Percentiles rank a stretch among this genome's conserved stretches.
Conservation (phyloP, 30 jellyfish, hydroid and myxozoan genomes). For the Rhopilema esculentum region DNA sequence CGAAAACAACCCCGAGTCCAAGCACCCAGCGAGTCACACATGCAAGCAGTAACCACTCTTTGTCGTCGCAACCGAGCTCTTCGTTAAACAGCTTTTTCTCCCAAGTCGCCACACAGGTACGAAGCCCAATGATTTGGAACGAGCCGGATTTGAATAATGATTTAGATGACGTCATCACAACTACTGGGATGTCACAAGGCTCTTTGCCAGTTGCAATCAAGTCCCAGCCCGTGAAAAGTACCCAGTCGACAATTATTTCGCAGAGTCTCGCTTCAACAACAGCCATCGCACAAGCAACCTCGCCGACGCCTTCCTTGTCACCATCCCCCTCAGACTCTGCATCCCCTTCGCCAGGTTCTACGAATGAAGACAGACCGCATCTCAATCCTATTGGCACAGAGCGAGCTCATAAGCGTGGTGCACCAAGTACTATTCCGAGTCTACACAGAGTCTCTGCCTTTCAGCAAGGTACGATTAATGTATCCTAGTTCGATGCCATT, state of each 20-base stretch:
- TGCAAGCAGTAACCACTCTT: slow-evolving; percentile 30
- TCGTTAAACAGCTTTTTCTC: slow-evolving; percentile 77
- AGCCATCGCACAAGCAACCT: slow-evolving; percentile 68
- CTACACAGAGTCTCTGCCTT: slow-evolving; percentile 74
- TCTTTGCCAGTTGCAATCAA: slow-evolving; percentile 17
- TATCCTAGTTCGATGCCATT: neutral
- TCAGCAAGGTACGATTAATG: slow-evolving; percentile 73
- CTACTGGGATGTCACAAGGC: slow-evolving; percentile 41
- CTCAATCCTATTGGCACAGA: slow-evolving; percentile 97
- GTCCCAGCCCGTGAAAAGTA: slow-evolving; percentile 15
- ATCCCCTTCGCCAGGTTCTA: slow-evolving; percentile 83
- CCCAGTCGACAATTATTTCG: slow-evolving; percentile 39
- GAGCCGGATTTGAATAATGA: slow-evolving; percentile 52
- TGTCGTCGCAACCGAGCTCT: slow-evolving; percentile 45
- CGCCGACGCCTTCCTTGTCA: slow-evolving; percentile 93
- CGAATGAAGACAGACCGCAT: slow-evolving; percentile 91
- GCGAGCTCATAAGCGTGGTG: slow-evolving; percentile 78
- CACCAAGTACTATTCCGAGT: slow-evolving; percentile 49
- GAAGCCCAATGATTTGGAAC: slow-evolving; percentile 99
- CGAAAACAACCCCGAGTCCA: slow-evolving; percentile 60
- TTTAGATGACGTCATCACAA: slow-evolving; percentile 3
- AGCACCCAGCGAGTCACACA: slow-evolving; percentile 64
- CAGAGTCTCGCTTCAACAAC: slow-evolving; percentile 66
- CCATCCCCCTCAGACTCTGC: slow-evolving; percentile 87
- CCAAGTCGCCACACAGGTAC: slow-evolving; percentile 96